Evolutionary conservation across 2,797 vertebrate genomes (phyloP), one percentile per base, ranked within the genome.

Genomic region (Tragelaphus oryx): DNA sequence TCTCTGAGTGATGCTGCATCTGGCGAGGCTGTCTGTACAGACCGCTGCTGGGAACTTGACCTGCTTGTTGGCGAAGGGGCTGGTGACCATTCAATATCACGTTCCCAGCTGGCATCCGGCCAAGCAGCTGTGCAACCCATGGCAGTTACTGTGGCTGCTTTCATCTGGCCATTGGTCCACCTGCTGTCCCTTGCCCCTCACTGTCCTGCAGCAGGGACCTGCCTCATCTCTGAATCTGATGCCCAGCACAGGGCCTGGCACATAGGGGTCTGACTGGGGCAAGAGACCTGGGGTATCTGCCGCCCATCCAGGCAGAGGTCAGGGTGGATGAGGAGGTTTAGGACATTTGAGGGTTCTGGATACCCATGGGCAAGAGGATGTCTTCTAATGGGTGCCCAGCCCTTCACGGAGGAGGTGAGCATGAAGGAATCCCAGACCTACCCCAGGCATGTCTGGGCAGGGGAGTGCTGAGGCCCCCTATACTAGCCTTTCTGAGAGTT

Each of bases 81-180:
- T 30, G 89, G 50, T 6, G 13, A 50, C 33, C 9, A 0, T 28
- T 74, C 46, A 28, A 0, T 5, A 7, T 37, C 48, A 30, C 6
- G 12, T 41, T 46, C 28, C 12, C 41, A 22, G 52, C 44, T 0
- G 5, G 59, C n/a, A 0, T 7, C 0, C 0, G 17, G n/a, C 20
- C 12, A 18, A 83, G 59, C 7, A 6, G 33, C 17, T 5, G 6
- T 50, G 71, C 14, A 33, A 7, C 9, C 65, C 22, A 0, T 1
- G 74, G 90, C 68, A 48, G 37, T 59, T 14, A 26, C 44, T 28
- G 44, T 6, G 48, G 50, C 5, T 78, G 87, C 22, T 46, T 41
- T 28, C 26, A 16, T 33, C 41, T 12, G 55, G 55, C 33, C 44
- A 44, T 57, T 16, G 3, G 22, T 20, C 75, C 44, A 12, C 20